phyloP scores from a whole-genome alignment of 2,888 invertebrate genomes.

The Monochamus alternatus region DNA sequence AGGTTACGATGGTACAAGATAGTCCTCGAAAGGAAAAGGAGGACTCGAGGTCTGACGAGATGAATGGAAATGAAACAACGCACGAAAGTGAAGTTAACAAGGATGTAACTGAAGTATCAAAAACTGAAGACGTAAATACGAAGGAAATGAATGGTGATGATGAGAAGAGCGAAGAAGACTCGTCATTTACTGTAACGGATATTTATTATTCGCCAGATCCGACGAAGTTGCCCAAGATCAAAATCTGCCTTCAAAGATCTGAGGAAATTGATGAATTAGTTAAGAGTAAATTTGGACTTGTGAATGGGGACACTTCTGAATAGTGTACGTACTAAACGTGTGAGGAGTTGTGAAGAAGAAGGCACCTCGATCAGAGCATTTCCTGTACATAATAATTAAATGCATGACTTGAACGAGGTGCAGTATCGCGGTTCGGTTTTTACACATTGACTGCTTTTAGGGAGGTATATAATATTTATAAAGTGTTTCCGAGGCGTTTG shows the following conservation, averaged over 20 bases:
- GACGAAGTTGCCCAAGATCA: conserved; percentile 51
- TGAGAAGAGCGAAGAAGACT: neutral
- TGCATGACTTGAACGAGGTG: neutral
- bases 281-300: conserved; percentile 38
- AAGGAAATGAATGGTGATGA: neutral
- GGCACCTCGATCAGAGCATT: conserved; percentile 11
- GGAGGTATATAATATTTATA: neutral
- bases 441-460: neutral
- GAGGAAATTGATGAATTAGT: conserved; percentile 52
- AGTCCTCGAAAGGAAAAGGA: conserved; percentile 22
- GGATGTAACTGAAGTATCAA: neutral
- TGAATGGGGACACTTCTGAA: conserved; percentile 40
- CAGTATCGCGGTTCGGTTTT: neutral
- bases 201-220: conserved; percentile 45
- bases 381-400: neutral
- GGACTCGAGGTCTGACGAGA: neutral
- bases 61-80: neutral
- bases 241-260: conserved; percentile 53
- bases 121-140: neutral
- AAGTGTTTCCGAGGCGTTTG: neutral
- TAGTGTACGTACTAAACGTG: conserved; percentile 33
- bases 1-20: conserved; percentile 5
- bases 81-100: neutral
- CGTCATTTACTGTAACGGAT: neutral
- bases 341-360: conserved; percentile 14